Evolutionary conservation across 2,797 vertebrate genomes (phyloP).

Genomic region (Psittacula echo): DNA sequence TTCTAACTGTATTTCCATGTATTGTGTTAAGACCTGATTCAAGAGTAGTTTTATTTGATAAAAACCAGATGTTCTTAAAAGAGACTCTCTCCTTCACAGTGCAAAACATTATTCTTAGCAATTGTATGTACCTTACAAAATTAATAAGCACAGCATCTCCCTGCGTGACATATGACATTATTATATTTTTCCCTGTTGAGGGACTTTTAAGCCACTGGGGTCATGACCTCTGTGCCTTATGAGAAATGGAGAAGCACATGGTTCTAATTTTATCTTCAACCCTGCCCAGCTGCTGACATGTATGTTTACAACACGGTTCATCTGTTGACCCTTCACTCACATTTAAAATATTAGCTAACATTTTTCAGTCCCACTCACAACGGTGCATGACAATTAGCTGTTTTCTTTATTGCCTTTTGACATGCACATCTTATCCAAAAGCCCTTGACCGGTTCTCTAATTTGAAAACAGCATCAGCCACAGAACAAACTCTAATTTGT

Average conservation of each 20-base stretch:
- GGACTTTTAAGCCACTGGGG: slow-evolving; percentile 61
- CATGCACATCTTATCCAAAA: neutral
- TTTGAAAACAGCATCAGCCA: slow-evolving; percentile 23
- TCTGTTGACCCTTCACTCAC: slow-evolving; percentile 74
- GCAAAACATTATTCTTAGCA: slow-evolving; percentile 75
- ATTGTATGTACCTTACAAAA: slow-evolving; percentile 71
- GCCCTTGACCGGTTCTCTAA: slow-evolving; percentile 36
- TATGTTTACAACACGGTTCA: slow-evolving; percentile 74
- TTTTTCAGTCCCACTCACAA: slow-evolving; percentile 65
- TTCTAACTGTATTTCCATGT: slow-evolving; percentile 75
- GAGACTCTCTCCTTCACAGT: slow-evolving; percentile 58
- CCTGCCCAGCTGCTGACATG: slow-evolving; percentile 72
- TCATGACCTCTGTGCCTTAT: slow-evolving; percentile 62
- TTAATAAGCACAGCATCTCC: slow-evolving; percentile 74
- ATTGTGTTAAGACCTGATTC: slow-evolving; percentile 74
- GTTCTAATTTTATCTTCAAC: slow-evolving; percentile 75
- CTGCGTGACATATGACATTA: slow-evolving; percentile 66
- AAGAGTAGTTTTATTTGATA: slow-evolving; percentile 74
- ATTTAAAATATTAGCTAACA: slow-evolving; percentile 72
- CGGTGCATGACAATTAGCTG: slow-evolving; percentile 48
- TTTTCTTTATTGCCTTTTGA: slow-evolving; percentile 58
- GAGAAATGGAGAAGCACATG: slow-evolving; percentile 75
- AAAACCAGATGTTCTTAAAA: slow-evolving; percentile 76
- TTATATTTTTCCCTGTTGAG: slow-evolving; percentile 68
- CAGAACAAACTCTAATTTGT: neutral